Conservation (phyloP, 2,888 invertebrate species). For the Cantharis nigra region DNA sequence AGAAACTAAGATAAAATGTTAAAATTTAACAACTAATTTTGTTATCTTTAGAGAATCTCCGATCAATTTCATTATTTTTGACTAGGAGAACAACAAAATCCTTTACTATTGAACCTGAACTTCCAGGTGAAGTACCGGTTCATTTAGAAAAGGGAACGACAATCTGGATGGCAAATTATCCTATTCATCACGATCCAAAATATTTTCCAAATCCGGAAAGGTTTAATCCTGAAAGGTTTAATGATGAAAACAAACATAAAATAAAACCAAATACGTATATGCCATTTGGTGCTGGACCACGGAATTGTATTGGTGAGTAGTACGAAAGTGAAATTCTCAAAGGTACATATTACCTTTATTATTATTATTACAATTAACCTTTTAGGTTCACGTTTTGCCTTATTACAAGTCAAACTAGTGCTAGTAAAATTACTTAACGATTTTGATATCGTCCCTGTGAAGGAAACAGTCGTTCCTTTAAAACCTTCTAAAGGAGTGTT, state of each 20-base stretch:
- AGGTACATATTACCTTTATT: too few species aligned
- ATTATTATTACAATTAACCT: not conserved
- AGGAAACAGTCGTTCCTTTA: not conserved
- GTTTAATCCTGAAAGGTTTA: conserved; percentile 51
- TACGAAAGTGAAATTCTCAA: not conserved
- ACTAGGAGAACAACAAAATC: conserved; percentile 37
- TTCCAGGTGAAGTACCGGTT: conserved; percentile 29
- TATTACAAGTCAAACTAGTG: not conserved
- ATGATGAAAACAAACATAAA: conserved; percentile 60
- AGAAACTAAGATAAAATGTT: conserved; percentile 13
- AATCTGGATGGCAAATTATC: conserved; percentile 39
- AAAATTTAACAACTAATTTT: not conserved
- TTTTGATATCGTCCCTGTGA: not conserved
- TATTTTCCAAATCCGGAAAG: conserved; percentile 43
- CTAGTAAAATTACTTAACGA: not conserved
- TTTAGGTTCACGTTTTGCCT: not conserved
- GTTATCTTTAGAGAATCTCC: conserved; percentile 6
- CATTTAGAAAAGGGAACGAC: conserved; percentile 28
- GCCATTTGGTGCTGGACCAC: conserved; percentile 59
- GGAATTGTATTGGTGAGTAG: conserved; percentile 63
- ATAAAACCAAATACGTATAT: conserved; percentile 50
- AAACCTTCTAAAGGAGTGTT: not conserved
- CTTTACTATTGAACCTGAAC: conserved; percentile 35
- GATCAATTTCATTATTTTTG: conserved; percentile 35
- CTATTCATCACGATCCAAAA: conserved; percentile 42